phyloP scores from a whole-genome alignment of 2,888 invertebrate genomes.

The Odontocolon sp. region DNA sequence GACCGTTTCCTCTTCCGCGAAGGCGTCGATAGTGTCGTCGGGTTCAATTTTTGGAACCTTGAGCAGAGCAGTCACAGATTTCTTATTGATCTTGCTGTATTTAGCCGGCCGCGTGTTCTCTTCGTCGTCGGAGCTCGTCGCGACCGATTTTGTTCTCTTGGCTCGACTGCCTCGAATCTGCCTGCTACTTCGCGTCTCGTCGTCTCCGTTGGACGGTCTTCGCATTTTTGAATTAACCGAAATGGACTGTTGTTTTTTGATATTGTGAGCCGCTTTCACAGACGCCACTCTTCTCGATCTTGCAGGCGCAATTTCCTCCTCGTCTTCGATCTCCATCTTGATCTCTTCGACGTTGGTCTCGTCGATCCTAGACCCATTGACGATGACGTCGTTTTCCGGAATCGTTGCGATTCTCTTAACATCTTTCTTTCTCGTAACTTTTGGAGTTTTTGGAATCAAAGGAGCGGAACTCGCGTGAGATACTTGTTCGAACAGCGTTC shows the following conservation, averaged over 20 bases:
- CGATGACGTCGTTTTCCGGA: conserved; percentile 70
- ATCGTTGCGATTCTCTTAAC: conserved; percentile 73
- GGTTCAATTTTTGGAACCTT: conserved; percentile 13
- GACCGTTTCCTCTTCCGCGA: not conserved
- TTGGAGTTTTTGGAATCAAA: conserved; percentile 75
- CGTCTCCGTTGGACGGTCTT: conserved; percentile 60
- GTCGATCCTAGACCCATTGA: conserved; percentile 10
- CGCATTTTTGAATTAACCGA: conserved; percentile 63
- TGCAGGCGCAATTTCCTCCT: conserved; percentile 11
- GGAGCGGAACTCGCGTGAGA: conserved; percentile 63
- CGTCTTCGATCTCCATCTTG: conserved; percentile 21
- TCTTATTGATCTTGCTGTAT: conserved; percentile 62
- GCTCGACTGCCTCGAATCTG: conserved; percentile 35
- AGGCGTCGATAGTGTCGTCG: not conserved
- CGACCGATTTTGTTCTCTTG: conserved; percentile 65
- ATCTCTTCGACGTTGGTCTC: not conserved
- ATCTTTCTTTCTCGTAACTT: conserved; percentile 64
- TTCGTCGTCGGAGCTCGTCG: conserved; percentile 73
- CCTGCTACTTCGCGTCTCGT: not conserved
- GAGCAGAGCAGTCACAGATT: not conserved
- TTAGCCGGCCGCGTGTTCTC: conserved; percentile 63
- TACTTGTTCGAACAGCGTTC: conserved; percentile 66
- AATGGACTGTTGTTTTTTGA: conserved; percentile 70
- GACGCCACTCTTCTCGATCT: conserved; percentile 71
- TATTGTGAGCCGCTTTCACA: conserved; percentile 68